These are phyloP conservation scores for Campylomormyrus numenius DNA, from an alignment of 2,113 vertebrate genomes.

Conservation along the genomic window DNA sequence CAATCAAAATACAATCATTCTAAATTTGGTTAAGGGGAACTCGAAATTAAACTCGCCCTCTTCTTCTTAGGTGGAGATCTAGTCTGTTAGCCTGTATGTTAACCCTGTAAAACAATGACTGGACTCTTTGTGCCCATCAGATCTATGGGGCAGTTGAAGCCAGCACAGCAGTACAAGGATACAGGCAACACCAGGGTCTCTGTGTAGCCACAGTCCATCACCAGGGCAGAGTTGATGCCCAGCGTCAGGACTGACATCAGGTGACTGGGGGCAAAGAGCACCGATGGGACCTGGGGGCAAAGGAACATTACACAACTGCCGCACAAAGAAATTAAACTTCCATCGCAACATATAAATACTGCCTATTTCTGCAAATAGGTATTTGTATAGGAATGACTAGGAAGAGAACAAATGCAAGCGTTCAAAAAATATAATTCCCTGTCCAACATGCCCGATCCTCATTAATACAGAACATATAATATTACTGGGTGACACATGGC, in stretches of 20 bases:
- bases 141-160: neutral
- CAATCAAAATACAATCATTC: neutral
- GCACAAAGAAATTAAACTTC: neutral
- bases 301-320: neutral
- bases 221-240: conserved; percentile 90
- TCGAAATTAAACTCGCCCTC: neutral
- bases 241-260: conserved; percentile 92
- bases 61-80: neutral
- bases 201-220: conserved; percentile 90
- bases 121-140: neutral
- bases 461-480: neutral
- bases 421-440: neutral
- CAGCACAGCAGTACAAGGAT: conserved; percentile 61
- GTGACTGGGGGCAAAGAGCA: conserved; percentile 91
- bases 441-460: neutral
- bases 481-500: neutral
- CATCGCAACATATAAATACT: neutral
- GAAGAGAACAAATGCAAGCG: neutral
- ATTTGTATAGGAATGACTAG: neutral
- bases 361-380: neutral
- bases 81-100: neutral
- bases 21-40: neutral
- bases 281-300: conserved; percentile 78
- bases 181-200: conserved; percentile 91
- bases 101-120: neutral